Base-by-base conservation (phyloP, 2,797 vertebrate genomes). In the Agapornis canus region DNA sequence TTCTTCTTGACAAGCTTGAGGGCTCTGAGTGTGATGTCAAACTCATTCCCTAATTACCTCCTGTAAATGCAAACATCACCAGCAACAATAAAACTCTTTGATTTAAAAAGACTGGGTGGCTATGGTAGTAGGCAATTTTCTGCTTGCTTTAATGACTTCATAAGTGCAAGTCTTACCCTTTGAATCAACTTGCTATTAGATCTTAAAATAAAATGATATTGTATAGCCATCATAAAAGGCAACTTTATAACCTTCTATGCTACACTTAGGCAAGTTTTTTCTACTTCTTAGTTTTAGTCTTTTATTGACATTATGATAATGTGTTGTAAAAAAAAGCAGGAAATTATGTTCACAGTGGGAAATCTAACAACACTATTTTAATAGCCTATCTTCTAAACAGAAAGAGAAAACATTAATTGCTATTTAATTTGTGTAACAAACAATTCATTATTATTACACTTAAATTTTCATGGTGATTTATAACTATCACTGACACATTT, bases 291-390 rank as follows among this genome's bases (percentile, higher is more conserved):
- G 88, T 94, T 97, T 97, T 93, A 86, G 80, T 93, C 85, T 93
- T 94, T 81, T 80, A 89, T 72, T 95, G 90, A 92, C 77, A 89
- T 95, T 93, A 92, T 93, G 89, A 94, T 97, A 96, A 96, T 91
- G 83, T 88, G 64, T 66, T 90, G 82, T 88, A 98, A 97, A 98
- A 94, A 98, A 98, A 98, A 98, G 96, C 78, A 93, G 93, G 97
- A 98, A 98, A 99, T 99, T 98, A 99, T 97, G 98, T 96, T 98
- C 98, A 88, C 98, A 98, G 98, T 95, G 92, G 97, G 98, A 96
- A 97, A 98, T 89, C 97, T 94, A 96, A 95, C 94, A 96, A 95
- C 82, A 65, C 88, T 94, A 94, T 97, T 98, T 97, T 97, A 97
- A 98, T 97, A 91, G 91, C 89, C 93, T 92, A 95, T 90, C 92